Conservation (phyloP, 1,140 invertebrate genomes). For the Leptinotarsa undecemlineata region DNA sequence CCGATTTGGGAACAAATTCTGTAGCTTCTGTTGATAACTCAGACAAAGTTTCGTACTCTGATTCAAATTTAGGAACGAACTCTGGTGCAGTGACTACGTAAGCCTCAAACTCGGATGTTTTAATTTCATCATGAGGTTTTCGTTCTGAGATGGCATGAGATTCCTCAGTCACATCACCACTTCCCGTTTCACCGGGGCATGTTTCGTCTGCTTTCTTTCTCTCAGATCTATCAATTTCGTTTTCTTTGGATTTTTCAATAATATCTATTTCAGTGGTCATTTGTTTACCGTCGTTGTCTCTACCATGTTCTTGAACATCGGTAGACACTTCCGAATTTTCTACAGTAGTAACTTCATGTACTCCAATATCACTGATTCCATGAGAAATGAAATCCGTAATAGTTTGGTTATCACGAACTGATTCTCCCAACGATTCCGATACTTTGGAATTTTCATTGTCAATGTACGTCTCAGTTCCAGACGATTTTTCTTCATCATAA, state of each 20-base stretch:
- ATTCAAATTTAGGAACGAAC: slow-evolving; percentile 11
- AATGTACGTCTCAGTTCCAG: no score
- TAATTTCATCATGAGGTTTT: not conserved
- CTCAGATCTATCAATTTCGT: not conserved
- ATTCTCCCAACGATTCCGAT: not conserved
- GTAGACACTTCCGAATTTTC: not conserved
- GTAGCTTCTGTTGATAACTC: slow-evolving; percentile 18
- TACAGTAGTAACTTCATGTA: not conserved
- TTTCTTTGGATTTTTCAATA: not conserved
- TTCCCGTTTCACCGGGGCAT: no score
- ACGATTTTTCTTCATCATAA: not conserved
- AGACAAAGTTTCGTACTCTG: not conserved
- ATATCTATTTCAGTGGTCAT: not conserved
- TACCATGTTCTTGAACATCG: not conserved
- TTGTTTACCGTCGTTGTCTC: no score
- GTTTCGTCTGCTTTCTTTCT: no score
- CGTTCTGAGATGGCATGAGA: no score
- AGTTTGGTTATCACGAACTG: not conserved
- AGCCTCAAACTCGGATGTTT: slow-evolving; percentile 46
- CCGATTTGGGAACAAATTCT: slow-evolving; percentile 49
- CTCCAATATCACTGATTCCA: not conserved
- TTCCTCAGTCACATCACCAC: no score
- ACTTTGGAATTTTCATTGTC: not conserved
- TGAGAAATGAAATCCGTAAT: not conserved
- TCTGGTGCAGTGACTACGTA: slow-evolving; percentile 37